Evolutionary conservation across 2,113 vertebrate genomes (phyloP).

Genomic region (Phyllopteryx taeniolatus): DNA sequence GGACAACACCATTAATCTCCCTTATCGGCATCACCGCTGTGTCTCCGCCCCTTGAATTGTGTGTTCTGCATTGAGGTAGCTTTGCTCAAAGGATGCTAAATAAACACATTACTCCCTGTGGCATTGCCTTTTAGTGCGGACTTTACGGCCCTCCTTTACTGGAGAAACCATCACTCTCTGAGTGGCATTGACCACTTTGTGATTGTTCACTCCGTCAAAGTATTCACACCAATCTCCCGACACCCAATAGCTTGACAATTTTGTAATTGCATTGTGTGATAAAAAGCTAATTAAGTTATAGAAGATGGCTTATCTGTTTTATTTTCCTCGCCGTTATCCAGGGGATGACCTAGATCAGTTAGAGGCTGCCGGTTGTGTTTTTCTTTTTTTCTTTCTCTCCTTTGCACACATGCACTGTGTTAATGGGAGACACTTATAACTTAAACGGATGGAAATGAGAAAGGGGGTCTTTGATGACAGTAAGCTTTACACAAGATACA

Average conservation of each 20-base stretch:
- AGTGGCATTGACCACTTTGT: constrained; percentile 60
- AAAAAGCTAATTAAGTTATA: constrained; percentile 83
- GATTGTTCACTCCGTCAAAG: constrained; percentile 68
- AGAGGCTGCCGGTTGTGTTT: constrained; percentile 36
- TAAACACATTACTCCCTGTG: constrained; percentile 61
- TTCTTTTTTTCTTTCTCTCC: neutral
- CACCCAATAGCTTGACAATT: constrained; percentile 69
- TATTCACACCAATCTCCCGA: constrained; percentile 48
- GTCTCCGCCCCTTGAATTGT: constrained; percentile 65
- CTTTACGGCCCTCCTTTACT: constrained; percentile 45
- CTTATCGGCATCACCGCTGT: constrained; percentile 76
- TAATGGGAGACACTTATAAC: constrained; percentile 68
- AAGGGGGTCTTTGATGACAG: constrained; percentile 65
- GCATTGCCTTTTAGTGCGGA: constrained; percentile 56
- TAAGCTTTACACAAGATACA: constrained; percentile 62
- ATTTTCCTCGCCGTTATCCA: constrained; percentile 63
- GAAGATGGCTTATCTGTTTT: constrained; percentile 74
- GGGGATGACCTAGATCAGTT: constrained; percentile 67
- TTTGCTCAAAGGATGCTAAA: constrained; percentile 70
- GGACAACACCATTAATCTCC: constrained; percentile 81
- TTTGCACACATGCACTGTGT: constrained; percentile 50
- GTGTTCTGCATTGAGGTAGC: constrained; percentile 68
- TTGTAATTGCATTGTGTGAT: constrained; percentile 75
- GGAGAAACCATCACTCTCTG: constrained; percentile 50
- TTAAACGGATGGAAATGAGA: constrained; percentile 60